A percentile compares a stretch with the other conserved stretches of the same genome.
phyloP scores from a whole-genome alignment of 35 echinoderm and acorn worm species.

The Lytechinus pictus region DNA sequence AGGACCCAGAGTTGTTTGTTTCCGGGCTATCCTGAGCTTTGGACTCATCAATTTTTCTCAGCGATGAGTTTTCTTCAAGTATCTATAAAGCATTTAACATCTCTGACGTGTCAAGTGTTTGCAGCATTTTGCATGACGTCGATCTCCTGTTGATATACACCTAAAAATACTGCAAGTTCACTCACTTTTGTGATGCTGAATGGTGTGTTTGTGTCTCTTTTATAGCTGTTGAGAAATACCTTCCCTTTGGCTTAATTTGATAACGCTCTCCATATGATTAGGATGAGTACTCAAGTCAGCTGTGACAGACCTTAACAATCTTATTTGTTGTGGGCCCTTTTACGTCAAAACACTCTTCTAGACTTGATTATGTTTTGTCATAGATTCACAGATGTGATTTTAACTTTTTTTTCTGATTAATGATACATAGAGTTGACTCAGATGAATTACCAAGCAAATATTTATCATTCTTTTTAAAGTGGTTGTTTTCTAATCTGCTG shows the following conservation, averaged over 20 bases:
- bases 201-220: background rate
- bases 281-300: background rate
- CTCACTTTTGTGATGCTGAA: background rate
- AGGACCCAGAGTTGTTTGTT: background rate
- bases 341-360: background rate
- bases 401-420: background rate
- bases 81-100: conserved; percentile 5
- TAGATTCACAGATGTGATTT: background rate
- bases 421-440: background rate
- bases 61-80: background rate
- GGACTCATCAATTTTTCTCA: background rate
- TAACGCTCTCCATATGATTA: background rate
- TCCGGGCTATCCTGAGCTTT: background rate
- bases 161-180: background rate
- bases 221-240: background rate
- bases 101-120: conserved; percentile 8
- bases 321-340: background rate
- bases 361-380: background rate
- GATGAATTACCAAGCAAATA: background rate
- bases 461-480: background rate
- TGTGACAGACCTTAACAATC: background rate
- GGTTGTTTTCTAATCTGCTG: background rate
- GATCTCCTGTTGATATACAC: background rate
- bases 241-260: background rate
- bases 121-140: background rate